Evolutionary conservation across 2,888 invertebrate genomes (phyloP).

Genomic region (Onchidella celtica): DNA sequence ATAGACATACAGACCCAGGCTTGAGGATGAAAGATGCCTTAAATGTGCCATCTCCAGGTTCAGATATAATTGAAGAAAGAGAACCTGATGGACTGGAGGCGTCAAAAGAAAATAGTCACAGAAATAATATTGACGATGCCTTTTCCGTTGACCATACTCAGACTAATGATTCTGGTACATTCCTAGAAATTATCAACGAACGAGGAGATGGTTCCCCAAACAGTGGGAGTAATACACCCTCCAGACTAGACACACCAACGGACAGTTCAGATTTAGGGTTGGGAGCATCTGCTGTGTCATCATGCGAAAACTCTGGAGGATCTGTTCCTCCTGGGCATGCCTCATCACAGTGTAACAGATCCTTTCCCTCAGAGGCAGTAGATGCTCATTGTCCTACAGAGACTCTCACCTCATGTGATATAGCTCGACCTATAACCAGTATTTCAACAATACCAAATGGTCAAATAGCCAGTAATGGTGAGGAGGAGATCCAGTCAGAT

Average conservation of each 20-base stretch:
- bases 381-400: not conserved
- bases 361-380: not conserved
- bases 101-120: not conserved
- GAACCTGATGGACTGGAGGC: not conserved
- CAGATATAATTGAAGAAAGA: constrained; percentile 31
- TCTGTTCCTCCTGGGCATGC: constrained; percentile 50
- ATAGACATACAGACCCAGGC: constrained; percentile 61
- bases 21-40: constrained; percentile 38
- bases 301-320: constrained; percentile 70
- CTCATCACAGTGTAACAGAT: not conserved
- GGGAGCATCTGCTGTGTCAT: constrained; percentile 62
- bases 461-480: constrained; percentile 4
- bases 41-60: not conserved
- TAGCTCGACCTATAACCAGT: not conserved
- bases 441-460: not conserved
- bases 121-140: not conserved
- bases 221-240: constrained; percentile 28
- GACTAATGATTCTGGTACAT: constrained; percentile 10
- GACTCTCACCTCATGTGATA: not conserved
- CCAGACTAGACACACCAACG: constrained; percentile 41
- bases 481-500: not conserved
- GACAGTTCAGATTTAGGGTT: constrained; percentile 56
- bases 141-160: not conserved
- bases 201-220: constrained; percentile 49
- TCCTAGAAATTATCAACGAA: constrained; percentile 11